phyloP scores from a whole-genome alignment of 37 sponge, comb jelly and placozoan genomes.

The Diacarnus erythraeanus region DNA sequence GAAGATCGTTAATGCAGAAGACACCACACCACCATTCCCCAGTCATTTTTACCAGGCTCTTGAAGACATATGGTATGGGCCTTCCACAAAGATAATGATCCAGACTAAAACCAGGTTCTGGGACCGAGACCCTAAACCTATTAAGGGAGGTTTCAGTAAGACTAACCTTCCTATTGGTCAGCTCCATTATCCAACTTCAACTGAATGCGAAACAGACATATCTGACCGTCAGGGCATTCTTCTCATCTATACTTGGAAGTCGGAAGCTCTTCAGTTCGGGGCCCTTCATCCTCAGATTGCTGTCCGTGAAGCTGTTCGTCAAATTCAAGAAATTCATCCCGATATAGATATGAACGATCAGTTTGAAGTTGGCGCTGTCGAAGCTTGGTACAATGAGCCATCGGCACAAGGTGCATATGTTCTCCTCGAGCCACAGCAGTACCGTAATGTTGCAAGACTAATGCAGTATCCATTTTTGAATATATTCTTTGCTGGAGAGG shows the following conservation, averaged over 20 bases:
- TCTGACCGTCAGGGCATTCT: constrained; percentile 30
- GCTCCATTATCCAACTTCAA: no score
- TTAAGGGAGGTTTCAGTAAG: no score
- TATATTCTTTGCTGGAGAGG: constrained; percentile 73
- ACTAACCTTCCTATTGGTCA: no score
- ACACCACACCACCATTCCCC: no score
- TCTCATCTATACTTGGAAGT: no score
- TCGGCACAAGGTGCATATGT: constrained; percentile 52
- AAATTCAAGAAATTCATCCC: constrained; percentile 53
- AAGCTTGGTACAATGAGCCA: constrained; percentile 56
- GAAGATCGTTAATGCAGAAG: not conserved
- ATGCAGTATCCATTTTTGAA: constrained; percentile 34
- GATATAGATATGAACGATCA: no score
- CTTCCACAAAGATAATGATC: no score
- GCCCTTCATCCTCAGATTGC: constrained; percentile 25
- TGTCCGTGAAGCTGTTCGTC: constrained; percentile 32
- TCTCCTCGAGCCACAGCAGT: constrained; percentile 32
- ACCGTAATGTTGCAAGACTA: not conserved
- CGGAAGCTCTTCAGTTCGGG: constrained; percentile 58
- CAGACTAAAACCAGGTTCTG: constrained; percentile 54
- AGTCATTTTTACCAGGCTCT: no score
- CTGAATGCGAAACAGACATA: no score
- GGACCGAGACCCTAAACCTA: no score
- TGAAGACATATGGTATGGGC: no score
- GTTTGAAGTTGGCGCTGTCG: constrained; percentile 30